These are phyloP conservation scores for Brachionus angularis DNA, from an alignment of 1,140 invertebrate genomes.

Conservation along the genomic window DNA sequence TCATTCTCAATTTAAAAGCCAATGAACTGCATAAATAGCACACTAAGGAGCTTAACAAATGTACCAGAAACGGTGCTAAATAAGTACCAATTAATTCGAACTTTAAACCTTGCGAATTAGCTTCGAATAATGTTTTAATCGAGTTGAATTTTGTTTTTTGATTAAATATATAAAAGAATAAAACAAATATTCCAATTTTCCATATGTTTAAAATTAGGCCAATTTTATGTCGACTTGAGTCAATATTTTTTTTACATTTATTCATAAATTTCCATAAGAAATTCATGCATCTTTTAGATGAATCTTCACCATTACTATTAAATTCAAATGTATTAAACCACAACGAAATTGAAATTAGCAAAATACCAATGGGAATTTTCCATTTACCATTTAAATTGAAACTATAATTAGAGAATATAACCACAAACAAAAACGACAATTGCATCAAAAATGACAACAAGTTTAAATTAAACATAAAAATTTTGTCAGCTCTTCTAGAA, in stretches of 20 bases:
- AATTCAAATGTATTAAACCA: slow-evolving; percentile 12
- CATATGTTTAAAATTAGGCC: slow-evolving; percentile 18
- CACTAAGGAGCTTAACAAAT: not conserved
- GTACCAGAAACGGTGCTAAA: not conserved
- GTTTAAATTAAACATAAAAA: slow-evolving; percentile 36
- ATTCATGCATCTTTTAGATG: not conserved
- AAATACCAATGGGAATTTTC: not conserved
- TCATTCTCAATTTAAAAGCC: slow-evolving; percentile 52
- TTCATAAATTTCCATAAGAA: not conserved
- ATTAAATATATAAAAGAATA: slow-evolving; percentile 18
- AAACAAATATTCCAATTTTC: slow-evolving; percentile 20
- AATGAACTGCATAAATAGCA: slow-evolving; percentile 44
- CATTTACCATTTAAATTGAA: slow-evolving; percentile 10
- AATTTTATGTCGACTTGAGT: slow-evolving; percentile 24
- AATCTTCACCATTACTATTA: not conserved
- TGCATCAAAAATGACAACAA: slow-evolving; percentile 1
- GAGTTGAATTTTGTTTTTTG: not conserved
- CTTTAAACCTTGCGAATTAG: not conserved
- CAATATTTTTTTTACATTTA: slow-evolving; percentile 1
- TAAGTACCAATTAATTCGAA: not conserved
- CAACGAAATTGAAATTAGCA: slow-evolving; percentile 2
- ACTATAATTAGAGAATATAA: slow-evolving; percentile 1
- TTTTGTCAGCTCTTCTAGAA: not conserved
- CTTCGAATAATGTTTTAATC: not conserved
- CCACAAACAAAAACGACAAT: not conserved